Conservation (phyloP, 2,888 invertebrate genomes). For the Ennomos quercinarius region DNA sequence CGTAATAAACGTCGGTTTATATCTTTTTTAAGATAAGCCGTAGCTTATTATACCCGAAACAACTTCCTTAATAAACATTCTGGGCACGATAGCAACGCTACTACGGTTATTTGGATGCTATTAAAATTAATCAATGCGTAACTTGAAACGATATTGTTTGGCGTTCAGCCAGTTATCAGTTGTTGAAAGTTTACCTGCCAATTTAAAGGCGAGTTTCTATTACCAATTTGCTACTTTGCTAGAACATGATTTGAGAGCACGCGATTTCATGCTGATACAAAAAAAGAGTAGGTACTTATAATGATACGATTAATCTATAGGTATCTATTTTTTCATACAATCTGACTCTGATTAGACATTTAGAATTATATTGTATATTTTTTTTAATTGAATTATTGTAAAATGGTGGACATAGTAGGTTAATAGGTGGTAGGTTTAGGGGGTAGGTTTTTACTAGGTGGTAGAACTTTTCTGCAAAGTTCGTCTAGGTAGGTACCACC, state of each 20-base stretch:
- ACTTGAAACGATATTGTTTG: constrained; percentile 44
- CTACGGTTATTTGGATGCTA: constrained; percentile 31
- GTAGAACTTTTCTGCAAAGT: too few species aligned
- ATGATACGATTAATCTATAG: too few species aligned
- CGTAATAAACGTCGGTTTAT: constrained; percentile 56
- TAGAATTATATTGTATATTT: too few species aligned
- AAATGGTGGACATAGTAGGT: too few species aligned
- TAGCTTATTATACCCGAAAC: constrained; percentile 23
- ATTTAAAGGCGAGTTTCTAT: constrained; percentile 39
- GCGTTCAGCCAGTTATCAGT: constrained; percentile 45
- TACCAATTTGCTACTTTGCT: constrained; percentile 15
- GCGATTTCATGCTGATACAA: too few species aligned
- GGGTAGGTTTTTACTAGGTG: too few species aligned
- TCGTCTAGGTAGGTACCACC: too few species aligned
- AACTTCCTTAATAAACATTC: constrained; percentile 31
- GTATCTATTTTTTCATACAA: too few species aligned
- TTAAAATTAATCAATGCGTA: constrained; percentile 46
- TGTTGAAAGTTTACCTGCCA: constrained; percentile 44
- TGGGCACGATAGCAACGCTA: constrained; percentile 24
- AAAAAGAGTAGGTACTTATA: too few species aligned
- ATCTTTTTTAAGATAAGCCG: constrained; percentile 33
- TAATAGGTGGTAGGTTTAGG: too few species aligned
- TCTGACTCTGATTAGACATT: too few species aligned
- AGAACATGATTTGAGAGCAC: background rate
- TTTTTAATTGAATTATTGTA: too few species aligned